phyloP scores from a whole-genome alignment of 1,140 invertebrate genomes.

The Drosophila azteca region DNA sequence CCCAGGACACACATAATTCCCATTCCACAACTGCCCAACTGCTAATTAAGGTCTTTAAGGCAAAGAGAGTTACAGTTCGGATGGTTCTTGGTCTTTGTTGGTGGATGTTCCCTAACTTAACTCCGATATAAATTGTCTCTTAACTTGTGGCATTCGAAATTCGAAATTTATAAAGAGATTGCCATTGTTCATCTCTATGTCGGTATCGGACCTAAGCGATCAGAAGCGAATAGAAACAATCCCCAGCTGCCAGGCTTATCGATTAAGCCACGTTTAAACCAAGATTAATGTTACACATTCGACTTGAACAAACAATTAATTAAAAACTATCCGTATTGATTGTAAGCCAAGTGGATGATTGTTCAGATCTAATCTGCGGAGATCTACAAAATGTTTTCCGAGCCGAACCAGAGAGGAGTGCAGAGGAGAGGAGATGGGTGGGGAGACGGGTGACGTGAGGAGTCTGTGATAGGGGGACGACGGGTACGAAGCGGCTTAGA shows the following conservation, averaged over 20 bases:
- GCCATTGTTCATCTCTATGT: conserved; percentile 44
- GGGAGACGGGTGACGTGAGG: background rate
- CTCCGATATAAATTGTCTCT: conserved; percentile 16
- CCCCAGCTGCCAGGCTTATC: conserved; percentile 32
- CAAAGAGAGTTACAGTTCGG: background rate
- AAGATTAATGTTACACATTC: conserved; percentile 54
- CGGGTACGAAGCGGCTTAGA: conserved; percentile 36
- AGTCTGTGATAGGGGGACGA: conserved; percentile 11
- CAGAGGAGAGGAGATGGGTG: background rate
- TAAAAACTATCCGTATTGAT: conserved; percentile 45
- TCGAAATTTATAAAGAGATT: conserved; percentile 23
- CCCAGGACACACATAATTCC: conserved; percentile 33
- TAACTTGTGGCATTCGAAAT: conserved; percentile 10
- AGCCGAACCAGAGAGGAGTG: conserved; percentile 13
- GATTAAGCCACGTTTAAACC: conserved; percentile 28
- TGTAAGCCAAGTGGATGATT: conserved; percentile 48
- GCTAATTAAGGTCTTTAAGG: conserved; percentile 36
- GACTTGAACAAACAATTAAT: conserved; percentile 42
- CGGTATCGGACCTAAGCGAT: conserved; percentile 23
- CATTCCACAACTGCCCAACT: conserved; percentile 7
- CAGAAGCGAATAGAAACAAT: conserved; percentile 26
- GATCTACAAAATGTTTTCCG: conserved; percentile 39
- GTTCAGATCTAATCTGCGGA: conserved; percentile 43
- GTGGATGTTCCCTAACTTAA: no score
- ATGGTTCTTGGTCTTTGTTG: no score